Base-by-base conservation (phyloP, 2,113 vertebrate species). In the Labeo catla region DNA sequence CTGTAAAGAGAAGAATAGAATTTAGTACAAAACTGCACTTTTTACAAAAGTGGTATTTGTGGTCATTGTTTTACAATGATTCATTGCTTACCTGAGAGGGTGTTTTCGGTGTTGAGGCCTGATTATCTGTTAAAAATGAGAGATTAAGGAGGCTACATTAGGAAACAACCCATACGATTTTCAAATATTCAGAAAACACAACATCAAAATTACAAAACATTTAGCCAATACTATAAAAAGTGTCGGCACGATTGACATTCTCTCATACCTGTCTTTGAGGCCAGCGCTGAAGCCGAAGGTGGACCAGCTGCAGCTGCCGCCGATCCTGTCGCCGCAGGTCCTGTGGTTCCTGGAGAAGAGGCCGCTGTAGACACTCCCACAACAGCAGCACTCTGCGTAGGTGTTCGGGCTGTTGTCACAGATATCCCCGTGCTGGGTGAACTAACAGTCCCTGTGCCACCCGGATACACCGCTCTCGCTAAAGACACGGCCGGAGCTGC, bases 261-360 rank as follows among this genome's bases (percentile, higher is more conserved):
- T 77, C 3, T 43, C 43, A 13, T 84, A 95, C 95, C 95, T 86
- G 95, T 96, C 91, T 96, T 96, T 36, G 95, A 94, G 72, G 94
- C 93, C 87, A 95, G 88, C 34, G 94, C 94, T 0, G 91, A 93
- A n/a, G 93, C 93, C 16, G 94, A 93, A 21, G 94, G 93, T 0
- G 93, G 93, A 83, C 93, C 94, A 3, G 93, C 92, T 61, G 94
- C 93, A 2, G 94, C 93, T 87, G 95, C 94, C 8, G 93, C 90
- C 47, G 94, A 94, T 4, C 95, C 95, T 0, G 95, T 96, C 4
- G 95, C 95, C 4, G 94, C 95, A 0, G 95, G 95, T 2, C 91
- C 94, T 8, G 94, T 93, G 11, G 93, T 90, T 49, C 92, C 92
- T 8, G 93, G 94, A 16, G 93, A 92, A 21, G 94, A 94, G 1